Percentiles rank a stretch among this genome's conserved stretches.
Evolutionary conservation across 37 sponge, comb jelly and placozoan species (phyloP).

Genomic region (Cladorhizidae sp.): DNA sequence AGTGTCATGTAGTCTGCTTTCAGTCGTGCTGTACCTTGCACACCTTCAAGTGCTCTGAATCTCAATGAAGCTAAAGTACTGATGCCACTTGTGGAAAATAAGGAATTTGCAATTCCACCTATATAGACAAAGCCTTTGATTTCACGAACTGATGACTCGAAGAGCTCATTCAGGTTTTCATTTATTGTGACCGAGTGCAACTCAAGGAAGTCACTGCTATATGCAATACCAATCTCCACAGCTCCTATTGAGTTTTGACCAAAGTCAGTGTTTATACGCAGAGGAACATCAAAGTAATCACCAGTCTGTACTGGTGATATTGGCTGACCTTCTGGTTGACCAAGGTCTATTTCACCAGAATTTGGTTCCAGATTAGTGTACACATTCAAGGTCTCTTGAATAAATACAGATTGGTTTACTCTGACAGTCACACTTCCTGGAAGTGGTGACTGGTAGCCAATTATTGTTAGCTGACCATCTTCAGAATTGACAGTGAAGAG

Average conservation of each 20-base stretch:
- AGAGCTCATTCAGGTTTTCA: background rate
- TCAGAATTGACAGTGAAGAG: slow-evolving; percentile 20
- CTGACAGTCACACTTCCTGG: slow-evolving; percentile 30
- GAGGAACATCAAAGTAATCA: slow-evolving; percentile 37
- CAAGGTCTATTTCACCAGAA: slow-evolving; percentile 59
- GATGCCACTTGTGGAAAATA: background rate
- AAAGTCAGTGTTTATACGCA: slow-evolving; percentile 34
- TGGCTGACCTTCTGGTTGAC: slow-evolving; percentile 11
- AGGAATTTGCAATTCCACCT: slow-evolving; percentile 41
- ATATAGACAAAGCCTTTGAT: slow-evolving; percentile 58
- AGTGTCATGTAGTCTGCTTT: slow-evolving; percentile 19
- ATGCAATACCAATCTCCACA: slow-evolving; percentile 61
- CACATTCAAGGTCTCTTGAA: background rate
- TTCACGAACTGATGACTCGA: slow-evolving; percentile 19
- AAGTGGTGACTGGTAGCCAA: slow-evolving; percentile 13
- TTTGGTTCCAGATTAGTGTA: slow-evolving; percentile 60
- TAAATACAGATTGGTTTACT: slow-evolving; percentile 14
- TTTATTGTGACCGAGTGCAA: slow-evolving; percentile 21
- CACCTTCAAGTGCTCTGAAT: slow-evolving; percentile 23
- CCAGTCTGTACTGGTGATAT: slow-evolving; percentile 16
- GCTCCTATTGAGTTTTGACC: slow-evolving; percentile 25
- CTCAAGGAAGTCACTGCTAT: slow-evolving; percentile 20
- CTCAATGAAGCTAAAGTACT: slow-evolving; percentile 32
- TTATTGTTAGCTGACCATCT: slow-evolving; percentile 42
- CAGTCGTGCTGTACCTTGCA: slow-evolving; percentile 22